Percentiles rank a stretch among this genome's conserved stretches.
Conservation (phyloP, 2,888 invertebrate species). For the Plemyria rubiginata region DNA sequence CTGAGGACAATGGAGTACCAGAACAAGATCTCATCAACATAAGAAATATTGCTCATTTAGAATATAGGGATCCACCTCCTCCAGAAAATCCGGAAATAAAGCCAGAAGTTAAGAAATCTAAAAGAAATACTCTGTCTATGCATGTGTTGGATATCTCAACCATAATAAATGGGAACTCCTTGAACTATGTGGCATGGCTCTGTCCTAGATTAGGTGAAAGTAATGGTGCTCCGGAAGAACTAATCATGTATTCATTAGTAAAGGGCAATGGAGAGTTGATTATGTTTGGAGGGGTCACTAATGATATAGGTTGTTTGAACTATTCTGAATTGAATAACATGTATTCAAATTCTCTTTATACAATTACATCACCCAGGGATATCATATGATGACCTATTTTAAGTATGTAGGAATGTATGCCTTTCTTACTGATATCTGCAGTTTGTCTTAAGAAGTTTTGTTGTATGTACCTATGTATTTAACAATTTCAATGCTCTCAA, state of each 20-base stretch:
- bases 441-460: constrained; percentile 9
- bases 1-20: constrained; percentile 57
- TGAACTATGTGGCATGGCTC: constrained; percentile 88
- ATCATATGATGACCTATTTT: constrained; percentile 80
- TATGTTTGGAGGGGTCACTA: constrained; percentile 98
- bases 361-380: constrained; percentile 89
- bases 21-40: constrained; percentile 81
- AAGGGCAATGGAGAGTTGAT: constrained; percentile 96
- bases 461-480: constrained; percentile 11
- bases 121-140: constrained; percentile 90
- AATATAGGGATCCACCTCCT: constrained; percentile 64
- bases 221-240: constrained; percentile 92
- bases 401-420: constrained; percentile 5
- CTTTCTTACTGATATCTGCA: constrained; percentile 10
- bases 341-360: constrained; percentile 91
- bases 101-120: constrained; percentile 84
- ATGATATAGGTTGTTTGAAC: constrained; percentile 88
- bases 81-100: constrained; percentile 62
- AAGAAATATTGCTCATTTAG: constrained; percentile 76
- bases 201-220: constrained; percentile 88
- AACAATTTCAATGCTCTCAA: constrained; percentile 20
- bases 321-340: constrained; percentile 85
- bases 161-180: constrained; percentile 86
- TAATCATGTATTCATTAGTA: constrained; percentile 95
- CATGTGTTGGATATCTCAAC: constrained; percentile 94